Base-by-base conservation (phyloP, 2,113 vertebrate genomes). In the Caranx ignobilis region DNA sequence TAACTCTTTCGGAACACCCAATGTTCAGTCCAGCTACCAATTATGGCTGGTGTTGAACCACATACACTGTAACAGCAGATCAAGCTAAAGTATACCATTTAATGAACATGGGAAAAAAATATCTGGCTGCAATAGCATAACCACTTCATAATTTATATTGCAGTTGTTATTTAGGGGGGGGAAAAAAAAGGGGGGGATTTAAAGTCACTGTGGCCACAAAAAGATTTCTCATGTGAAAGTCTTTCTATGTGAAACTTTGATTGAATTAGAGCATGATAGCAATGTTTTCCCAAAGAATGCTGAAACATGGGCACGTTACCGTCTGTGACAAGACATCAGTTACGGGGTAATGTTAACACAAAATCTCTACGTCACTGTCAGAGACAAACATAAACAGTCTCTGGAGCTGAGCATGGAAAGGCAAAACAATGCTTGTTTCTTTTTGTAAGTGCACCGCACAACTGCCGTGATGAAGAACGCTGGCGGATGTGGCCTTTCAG, bases 81-180 rank as follows among this genome's bases (percentile, higher is more conserved):
- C 82, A 79, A 88, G 86, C 91, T 93, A 83, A 91, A 94, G 84
- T 86, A 87, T 86, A 89, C 87, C 75, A 91, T 94, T 95, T 94
- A 92, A 94, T 89, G 89, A 94, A 95, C 92, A 94, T 94, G 92
- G 90, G 93, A 93, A 94, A 72, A 93, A 91, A 86, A 73, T 81
- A 90, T 90, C 82, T 94, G 94, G 93, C 92, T 93, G 84, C 88
- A 84, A 90, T 50, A 56, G 75, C 32, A 88, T 43, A 91, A 93
- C 90, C 88, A 83, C 88, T 88, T 92, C 78, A 86, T 90, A 91
- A 94, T 93, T 94, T 92, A 90, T 89, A 92, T 90, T 68, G 47
- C 88, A 92, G 90, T 92, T 93, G 82, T 84, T 92, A 89, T 88
- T 87, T 80, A 80, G 66, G 55, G 71, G 59, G 47, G 34, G 12